phyloP scores from a whole-genome alignment of 2,888 invertebrate species.

The Ectobius pallidus region DNA sequence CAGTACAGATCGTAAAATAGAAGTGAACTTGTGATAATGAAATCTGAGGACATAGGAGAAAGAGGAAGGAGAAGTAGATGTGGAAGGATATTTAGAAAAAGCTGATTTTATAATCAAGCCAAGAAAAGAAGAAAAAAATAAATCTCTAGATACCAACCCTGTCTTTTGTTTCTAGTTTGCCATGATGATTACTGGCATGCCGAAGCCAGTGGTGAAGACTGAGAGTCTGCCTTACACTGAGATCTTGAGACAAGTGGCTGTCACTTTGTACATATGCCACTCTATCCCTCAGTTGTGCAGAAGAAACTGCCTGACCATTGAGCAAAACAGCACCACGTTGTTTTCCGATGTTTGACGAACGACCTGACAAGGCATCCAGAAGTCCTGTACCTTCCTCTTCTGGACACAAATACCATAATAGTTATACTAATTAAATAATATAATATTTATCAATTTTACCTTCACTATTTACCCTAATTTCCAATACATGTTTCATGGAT shows the following conservation, averaged over 20 bases:
- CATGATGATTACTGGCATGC: conserved; percentile 45
- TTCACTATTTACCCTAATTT: no score
- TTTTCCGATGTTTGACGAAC: conserved; percentile 60
- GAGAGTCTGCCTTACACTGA: conserved; percentile 90
- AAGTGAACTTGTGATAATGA: no score
- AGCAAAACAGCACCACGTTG: conserved; percentile 80
- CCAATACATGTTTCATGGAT: no score
- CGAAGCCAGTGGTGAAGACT: conserved; percentile 81
- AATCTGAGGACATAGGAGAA: no score
- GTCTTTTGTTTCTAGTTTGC: conserved; percentile 41
- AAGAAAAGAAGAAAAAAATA: no score
- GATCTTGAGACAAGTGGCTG: conserved; percentile 78
- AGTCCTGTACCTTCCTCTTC: conserved; percentile 85
- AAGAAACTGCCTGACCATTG: conserved; percentile 83
- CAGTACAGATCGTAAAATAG: no score
- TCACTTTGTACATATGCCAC: conserved; percentile 79
- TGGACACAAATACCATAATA: conserved; percentile 34
- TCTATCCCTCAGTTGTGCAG: conserved; percentile 70
- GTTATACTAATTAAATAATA: no score
- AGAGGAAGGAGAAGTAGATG: no score
- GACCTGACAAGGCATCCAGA: conserved; percentile 84
- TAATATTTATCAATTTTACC: no score
- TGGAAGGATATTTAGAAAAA: no score
- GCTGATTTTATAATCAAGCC: no score
- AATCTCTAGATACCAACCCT: conserved; percentile 65